Conservation (phyloP, 2,797 vertebrate species). For the Mus spretus region DNA sequence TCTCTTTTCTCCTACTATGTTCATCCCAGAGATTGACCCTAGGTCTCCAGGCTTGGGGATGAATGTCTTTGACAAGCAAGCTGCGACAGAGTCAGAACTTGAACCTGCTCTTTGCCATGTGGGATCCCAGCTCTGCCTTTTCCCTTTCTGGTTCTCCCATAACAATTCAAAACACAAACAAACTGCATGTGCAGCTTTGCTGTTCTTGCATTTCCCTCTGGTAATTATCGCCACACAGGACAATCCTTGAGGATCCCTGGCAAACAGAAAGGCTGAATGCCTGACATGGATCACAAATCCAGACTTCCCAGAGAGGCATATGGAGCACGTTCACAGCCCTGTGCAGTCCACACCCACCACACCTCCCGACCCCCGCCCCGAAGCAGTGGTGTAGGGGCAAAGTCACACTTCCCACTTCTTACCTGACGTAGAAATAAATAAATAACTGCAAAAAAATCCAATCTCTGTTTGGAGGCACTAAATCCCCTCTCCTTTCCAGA, state of each 20-base stretch:
- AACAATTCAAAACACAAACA: constrained; percentile 2
- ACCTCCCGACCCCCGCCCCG: not conserved
- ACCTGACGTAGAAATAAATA: constrained; percentile 86
- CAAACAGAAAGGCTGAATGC: not conserved
- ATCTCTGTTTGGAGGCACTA: constrained; percentile 90
- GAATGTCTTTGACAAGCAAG: not conserved
- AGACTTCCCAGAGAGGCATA: not conserved
- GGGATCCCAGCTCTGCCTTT: not conserved
- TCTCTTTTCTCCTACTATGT: not conserved
- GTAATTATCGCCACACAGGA: not conserved
- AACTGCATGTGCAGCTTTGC: not conserved
- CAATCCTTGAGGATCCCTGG: not conserved
- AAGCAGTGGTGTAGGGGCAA: rapidly evolving
- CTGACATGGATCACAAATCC: not conserved
- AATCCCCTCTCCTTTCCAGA: constrained; percentile 91
- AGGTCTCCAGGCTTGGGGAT: not conserved
- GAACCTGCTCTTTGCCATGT: not conserved
- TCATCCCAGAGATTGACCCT: not conserved
- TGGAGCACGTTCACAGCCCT: rapidly evolving
- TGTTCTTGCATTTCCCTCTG: not conserved
- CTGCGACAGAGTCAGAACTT: not conserved
- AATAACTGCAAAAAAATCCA: constrained; percentile 84
- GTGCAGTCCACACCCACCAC: rapidly evolving
- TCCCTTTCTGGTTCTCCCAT: no score
- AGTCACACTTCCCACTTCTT: constrained; percentile 55